Conservation (phyloP, 1,140 invertebrate genomes). For the Camponotus vicinus region DNA sequence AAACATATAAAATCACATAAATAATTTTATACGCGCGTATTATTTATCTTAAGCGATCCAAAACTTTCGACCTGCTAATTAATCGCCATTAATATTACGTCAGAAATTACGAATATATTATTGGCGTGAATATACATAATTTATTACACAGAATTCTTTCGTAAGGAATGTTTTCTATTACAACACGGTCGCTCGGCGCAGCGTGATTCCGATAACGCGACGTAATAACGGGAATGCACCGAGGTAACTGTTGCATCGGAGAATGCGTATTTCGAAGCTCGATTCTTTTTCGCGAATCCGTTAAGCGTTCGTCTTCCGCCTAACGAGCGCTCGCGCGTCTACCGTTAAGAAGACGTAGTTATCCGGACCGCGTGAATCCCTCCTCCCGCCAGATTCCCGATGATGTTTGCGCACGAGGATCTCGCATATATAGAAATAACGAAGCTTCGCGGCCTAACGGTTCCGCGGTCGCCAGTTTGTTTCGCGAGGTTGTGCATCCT, state of each 20-base stretch:
- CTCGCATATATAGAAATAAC: conserved; percentile 50
- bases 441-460: conserved; percentile 74
- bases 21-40: not conserved
- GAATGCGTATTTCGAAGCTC: conserved; percentile 51
- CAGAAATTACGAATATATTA: not conserved
- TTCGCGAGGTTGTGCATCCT: conserved; percentile 62
- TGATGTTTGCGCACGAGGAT: conserved; percentile 20
- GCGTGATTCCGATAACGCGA: conserved; percentile 34
- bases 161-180: not conserved
- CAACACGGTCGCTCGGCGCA: conserved; percentile 17
- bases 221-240: conserved; percentile 53
- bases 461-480: conserved; percentile 76
- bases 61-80: conserved; percentile 5
- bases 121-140: not conserved
- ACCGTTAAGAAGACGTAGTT: conserved; percentile 54
- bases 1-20: not conserved
- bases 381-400: conserved; percentile 5
- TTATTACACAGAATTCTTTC: conserved; percentile 31
- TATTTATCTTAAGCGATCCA: not conserved
- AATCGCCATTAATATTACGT: conserved; percentile 9
- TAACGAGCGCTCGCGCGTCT: conserved; percentile 52
- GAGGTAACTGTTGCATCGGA: conserved; percentile 49
- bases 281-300: conserved; percentile 48
- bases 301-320: conserved; percentile 45
- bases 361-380: not conserved